Evolutionary conservation across 2,888 invertebrate genomes (phyloP).

Genomic region (Metellina segmentata): DNA sequence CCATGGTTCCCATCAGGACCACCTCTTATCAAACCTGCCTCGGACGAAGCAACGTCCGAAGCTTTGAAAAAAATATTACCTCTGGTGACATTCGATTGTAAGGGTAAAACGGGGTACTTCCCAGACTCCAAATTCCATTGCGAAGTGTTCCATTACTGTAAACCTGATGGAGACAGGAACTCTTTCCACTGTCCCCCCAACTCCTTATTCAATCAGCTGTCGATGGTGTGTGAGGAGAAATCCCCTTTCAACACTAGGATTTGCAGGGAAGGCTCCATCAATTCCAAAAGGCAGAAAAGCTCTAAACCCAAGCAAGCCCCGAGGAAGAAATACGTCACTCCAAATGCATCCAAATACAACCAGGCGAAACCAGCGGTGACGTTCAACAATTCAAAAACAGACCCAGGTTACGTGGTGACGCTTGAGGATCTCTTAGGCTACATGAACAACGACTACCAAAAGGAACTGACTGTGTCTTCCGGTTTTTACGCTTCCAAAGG

Average conservation of each 20-base stretch:
- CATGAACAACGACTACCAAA: conserved; percentile 48
- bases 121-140: conserved; percentile 78
- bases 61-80: conserved; percentile 76
- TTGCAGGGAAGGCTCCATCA: conserved; percentile 69
- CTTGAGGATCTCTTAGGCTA: conserved; percentile 67
- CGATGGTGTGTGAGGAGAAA: conserved; percentile 78
- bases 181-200: conserved; percentile 78
- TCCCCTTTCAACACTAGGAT: conserved; percentile 40
- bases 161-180: conserved; percentile 77
- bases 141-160: conserved; percentile 79
- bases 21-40: conserved; percentile 28
- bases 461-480: background rate
- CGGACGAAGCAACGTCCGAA: conserved; percentile 21
- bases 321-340: conserved; percentile 2
- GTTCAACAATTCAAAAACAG: background rate
- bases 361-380: background rate
- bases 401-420: conserved; percentile 11
- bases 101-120: conserved; percentile 77
- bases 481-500: background rate
- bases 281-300: background rate
- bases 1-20: conserved; percentile 65
- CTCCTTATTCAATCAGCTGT: conserved; percentile 77
- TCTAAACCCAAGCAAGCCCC: background rate
- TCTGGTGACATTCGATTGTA: conserved; percentile 77
- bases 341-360: background rate